These are phyloP conservation scores for Muschampia staudingeri DNA, from an alignment of 2,888 invertebrate genomes.

Conservation along the genomic window DNA sequence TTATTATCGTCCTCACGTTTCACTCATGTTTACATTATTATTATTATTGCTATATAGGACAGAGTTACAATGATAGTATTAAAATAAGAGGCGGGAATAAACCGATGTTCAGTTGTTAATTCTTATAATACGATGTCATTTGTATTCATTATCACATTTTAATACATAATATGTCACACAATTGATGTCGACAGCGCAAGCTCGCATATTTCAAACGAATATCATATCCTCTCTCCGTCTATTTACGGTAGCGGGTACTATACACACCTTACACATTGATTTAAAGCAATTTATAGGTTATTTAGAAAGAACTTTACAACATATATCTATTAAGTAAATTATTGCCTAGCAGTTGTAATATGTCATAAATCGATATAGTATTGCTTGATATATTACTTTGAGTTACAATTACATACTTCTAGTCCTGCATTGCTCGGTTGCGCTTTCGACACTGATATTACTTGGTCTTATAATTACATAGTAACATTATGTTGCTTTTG, in stretches of 20 bases:
- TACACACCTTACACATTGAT: background rate
- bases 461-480: conserved; percentile 79
- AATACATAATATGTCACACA: conserved; percentile 67
- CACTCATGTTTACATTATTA: background rate
- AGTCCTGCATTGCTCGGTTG: conserved; percentile 2
- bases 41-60: conserved; percentile 70
- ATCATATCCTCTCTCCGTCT: background rate
- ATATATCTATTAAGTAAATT: background rate
- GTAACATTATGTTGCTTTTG: conserved; percentile 76
- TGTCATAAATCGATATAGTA: conserved; percentile 1
- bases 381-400: conserved; percentile 24
- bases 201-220: background rate
- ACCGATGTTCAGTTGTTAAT: conserved; percentile 71
- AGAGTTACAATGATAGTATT: conserved; percentile 76
- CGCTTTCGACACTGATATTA: conserved; percentile 37
- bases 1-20: background rate
- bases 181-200: conserved; percentile 70
- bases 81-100: conserved; percentile 81
- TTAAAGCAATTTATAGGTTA: background rate
- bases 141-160: conserved; percentile 76
- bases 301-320: background rate
- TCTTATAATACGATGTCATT: conserved; percentile 73
- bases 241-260: no score
- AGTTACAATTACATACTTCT: background rate
- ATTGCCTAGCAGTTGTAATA: background rate